Evolutionary conservation across 2,113 vertebrate species (phyloP).

Genomic region (Eleginops maclovinus): DNA sequence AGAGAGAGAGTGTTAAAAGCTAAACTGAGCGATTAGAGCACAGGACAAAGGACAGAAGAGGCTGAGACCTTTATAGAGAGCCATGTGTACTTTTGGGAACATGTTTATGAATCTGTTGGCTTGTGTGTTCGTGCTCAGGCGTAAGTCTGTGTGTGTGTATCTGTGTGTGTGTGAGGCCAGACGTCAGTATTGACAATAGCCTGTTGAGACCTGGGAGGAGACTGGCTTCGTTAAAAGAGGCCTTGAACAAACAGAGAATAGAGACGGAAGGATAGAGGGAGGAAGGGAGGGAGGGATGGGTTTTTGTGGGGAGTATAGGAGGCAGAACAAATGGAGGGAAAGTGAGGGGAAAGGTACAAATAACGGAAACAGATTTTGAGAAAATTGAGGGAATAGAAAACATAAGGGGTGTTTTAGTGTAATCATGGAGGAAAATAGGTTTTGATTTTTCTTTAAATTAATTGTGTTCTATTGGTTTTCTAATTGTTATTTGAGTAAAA

Average conservation of each 20-base stretch:
- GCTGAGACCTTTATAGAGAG: conserved; percentile 46
- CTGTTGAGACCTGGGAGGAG: conserved; percentile 71
- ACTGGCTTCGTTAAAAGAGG: conserved; percentile 67
- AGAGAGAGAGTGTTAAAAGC: conserved; percentile 44
- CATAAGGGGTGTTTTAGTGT: neutral
- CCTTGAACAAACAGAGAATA: conserved; percentile 76
- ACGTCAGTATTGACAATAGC: conserved; percentile 70
- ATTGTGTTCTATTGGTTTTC: too few relatives aligned
- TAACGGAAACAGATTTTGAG: conserved; percentile 3
- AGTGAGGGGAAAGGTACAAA: conserved; percentile 1
- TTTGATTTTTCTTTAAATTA: too few relatives aligned
- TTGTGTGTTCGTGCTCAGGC: conserved; percentile 31
- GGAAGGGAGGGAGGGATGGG: conserved; percentile 14
- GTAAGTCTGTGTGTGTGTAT: conserved; percentile 7
- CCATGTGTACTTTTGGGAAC: conserved; percentile 28
- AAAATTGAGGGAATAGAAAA: neutral
- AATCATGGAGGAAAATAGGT: conserved; percentile 6
- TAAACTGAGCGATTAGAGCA: conserved; percentile 38
- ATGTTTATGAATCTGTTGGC: conserved; percentile 36
- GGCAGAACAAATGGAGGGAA: conserved; percentile 2
- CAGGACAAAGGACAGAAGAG: conserved; percentile 56
- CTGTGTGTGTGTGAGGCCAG: conserved; percentile 57
- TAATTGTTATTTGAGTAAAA: too few relatives aligned
- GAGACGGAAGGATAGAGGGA: conserved; percentile 36
- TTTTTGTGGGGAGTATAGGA: conserved; percentile 17